phyloP scores from a whole-genome alignment of 2,888 invertebrate genomes.

The Salpingus planirostris region DNA sequence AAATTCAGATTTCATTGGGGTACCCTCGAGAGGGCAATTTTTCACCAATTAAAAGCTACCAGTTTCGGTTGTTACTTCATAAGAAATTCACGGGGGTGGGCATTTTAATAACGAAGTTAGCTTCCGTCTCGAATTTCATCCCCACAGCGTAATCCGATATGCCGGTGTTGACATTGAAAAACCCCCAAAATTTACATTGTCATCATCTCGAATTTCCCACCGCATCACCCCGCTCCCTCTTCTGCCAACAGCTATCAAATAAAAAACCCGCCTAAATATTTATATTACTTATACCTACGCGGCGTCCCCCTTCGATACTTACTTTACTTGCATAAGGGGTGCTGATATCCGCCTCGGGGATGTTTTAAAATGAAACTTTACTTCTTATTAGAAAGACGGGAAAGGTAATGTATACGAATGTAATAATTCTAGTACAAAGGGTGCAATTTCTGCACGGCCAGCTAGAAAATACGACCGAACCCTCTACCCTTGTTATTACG shows the following conservation, averaged over 20 bases:
- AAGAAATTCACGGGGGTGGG: too few species aligned
- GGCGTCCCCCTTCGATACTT: too few species aligned
- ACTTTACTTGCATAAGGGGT: too few species aligned
- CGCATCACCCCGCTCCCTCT: slow-evolving; percentile 20
- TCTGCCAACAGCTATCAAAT: slow-evolving; percentile 19
- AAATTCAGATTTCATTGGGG: too few species aligned
- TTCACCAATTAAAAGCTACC: too few species aligned
- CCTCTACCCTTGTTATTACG: too few species aligned
- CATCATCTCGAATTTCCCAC: slow-evolving; percentile 21
- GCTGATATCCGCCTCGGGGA: slow-evolving; percentile 9
- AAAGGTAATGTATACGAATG: too few species aligned
- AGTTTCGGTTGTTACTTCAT: too few species aligned
- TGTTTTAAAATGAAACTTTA: slow-evolving; percentile 18
- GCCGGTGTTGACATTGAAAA: slow-evolving; percentile 17
- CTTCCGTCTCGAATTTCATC: neutral
- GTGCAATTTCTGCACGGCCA: too few species aligned
- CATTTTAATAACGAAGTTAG: neutral
- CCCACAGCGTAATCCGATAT: slow-evolving; percentile 11
- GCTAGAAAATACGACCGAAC: too few species aligned
- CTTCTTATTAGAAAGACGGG: slow-evolving; percentile 17
- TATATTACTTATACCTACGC: slow-evolving; percentile 24
- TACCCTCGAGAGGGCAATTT: too few species aligned
- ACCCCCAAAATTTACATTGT: slow-evolving; percentile 22
- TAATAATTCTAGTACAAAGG: too few species aligned
- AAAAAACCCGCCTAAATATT: slow-evolving; percentile 27